A percentile compares a stretch with the other conserved stretches of the same genome.
Conservation (phyloP, 2,888 invertebrate species). For the Tipula lateralis region DNA sequence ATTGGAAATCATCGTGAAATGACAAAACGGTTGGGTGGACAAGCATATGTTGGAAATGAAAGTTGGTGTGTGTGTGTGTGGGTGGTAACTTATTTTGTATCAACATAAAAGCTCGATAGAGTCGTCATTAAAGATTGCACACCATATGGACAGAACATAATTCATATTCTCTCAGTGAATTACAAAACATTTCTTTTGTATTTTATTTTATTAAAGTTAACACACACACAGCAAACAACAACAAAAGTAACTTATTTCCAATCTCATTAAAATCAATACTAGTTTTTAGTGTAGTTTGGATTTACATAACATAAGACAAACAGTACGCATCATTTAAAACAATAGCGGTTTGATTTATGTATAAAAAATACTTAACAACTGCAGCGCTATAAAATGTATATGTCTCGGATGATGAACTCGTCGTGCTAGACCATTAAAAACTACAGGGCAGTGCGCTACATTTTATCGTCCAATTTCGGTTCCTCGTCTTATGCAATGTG, state of each 20-base stretch:
- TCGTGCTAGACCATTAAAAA: not conserved
- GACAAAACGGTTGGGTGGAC: not conserved
- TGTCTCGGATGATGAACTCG: not conserved
- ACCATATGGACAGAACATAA: not conserved
- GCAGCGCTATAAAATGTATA: too few relatives aligned
- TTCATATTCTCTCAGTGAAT: not conserved
- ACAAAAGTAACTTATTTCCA: not conserved
- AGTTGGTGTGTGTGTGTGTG: not conserved
- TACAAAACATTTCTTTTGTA: not conserved
- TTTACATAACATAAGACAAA: not conserved
- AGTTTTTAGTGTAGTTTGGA: not conserved
- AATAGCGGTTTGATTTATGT: not conserved
- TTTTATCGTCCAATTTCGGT: not conserved
- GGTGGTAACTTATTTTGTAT: not conserved
- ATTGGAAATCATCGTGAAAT: not conserved
- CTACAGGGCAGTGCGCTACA: not conserved
- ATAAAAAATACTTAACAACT: not conserved
- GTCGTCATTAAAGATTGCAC: not conserved
- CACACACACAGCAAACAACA: not conserved
- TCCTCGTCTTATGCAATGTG: not conserved
- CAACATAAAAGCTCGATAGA: not conserved
- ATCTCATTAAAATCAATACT: not conserved
- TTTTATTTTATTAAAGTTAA: not conserved
- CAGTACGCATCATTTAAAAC: not conserved
- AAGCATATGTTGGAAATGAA: not conserved